Evolutionary conservation across 2,888 invertebrate species (phyloP).

Genomic region (Escarpia spicata): DNA sequence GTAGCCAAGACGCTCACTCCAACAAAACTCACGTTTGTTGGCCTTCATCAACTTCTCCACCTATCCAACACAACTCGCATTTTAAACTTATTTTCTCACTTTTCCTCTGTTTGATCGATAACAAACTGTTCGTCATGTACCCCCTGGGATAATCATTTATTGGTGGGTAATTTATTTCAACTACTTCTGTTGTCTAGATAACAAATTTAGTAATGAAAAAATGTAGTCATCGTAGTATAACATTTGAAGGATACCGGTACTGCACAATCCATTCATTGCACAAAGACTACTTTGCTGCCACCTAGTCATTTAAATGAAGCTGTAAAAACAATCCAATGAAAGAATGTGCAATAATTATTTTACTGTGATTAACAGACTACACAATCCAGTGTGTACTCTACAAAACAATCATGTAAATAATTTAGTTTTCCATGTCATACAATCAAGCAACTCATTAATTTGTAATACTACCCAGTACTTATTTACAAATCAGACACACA

Average conservation of each 20-base stretch:
- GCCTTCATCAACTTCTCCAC: conserved; percentile 21
- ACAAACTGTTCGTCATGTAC: background rate
- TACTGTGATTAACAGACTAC: too few species aligned
- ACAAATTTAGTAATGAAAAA: background rate
- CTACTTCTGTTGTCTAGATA: background rate
- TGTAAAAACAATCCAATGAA: too few species aligned
- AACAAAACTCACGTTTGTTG: conserved; percentile 26
- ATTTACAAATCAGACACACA: background rate
- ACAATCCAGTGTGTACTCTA: background rate
- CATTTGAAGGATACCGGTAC: too few species aligned
- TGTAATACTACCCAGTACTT: background rate
- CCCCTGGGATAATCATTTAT: too few species aligned
- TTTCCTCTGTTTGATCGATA: background rate
- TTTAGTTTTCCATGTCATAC: background rate
- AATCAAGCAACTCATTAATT: background rate
- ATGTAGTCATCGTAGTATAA: background rate
- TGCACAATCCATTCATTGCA: too few species aligned
- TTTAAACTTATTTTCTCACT: background rate
- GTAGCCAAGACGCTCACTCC: conserved; percentile 45
- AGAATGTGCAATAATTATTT: too few species aligned
- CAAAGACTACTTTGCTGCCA: too few species aligned
- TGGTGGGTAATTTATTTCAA: background rate
- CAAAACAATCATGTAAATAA: background rate
- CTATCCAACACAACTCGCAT: background rate
- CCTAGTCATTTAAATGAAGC: too few species aligned